These are phyloP conservation scores for Polypedilum pembai DNA, from an alignment of 1,140 invertebrate genomes.

Conservation along the genomic window DNA sequence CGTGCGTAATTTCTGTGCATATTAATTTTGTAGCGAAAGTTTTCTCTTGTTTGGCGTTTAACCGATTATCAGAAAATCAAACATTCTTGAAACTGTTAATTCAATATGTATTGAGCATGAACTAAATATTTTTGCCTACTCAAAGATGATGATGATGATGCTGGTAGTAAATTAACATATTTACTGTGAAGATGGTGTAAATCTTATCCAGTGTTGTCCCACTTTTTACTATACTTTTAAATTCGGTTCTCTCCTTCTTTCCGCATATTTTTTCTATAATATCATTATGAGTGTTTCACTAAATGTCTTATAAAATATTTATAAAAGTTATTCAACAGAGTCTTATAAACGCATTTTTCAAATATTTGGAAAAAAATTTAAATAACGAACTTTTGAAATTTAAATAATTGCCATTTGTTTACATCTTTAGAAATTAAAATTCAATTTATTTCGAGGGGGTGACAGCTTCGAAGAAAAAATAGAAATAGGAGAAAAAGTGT, in stretches of 20 bases:
- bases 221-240: background rate
- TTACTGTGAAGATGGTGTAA: background rate
- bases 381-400: too few species aligned
- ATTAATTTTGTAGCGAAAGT: background rate
- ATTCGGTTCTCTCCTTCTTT: background rate
- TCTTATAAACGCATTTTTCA: background rate
- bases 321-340: background rate
- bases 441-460: too few species aligned
- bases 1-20: background rate
- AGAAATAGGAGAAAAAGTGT: too few species aligned
- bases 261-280: background rate
- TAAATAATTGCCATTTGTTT: too few species aligned
- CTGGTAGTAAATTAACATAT: constrained; percentile 1
- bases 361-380: background rate
- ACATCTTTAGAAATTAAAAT: too few species aligned
- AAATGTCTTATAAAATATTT: background rate
- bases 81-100: constrained; percentile 1
- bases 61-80: background rate
- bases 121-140: background rate
- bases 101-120: constrained; percentile 4
- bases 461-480: too few species aligned
- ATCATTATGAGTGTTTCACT: background rate
- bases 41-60: background rate
- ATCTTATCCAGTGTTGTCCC: constrained; percentile 10
- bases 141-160: background rate